Percentiles rank a stretch among this genome's conserved stretches.
These are phyloP conservation scores for Pseudachorutes palmiensis DNA, from an alignment of 1,140 invertebrate species.

Conservation along the genomic window DNA sequence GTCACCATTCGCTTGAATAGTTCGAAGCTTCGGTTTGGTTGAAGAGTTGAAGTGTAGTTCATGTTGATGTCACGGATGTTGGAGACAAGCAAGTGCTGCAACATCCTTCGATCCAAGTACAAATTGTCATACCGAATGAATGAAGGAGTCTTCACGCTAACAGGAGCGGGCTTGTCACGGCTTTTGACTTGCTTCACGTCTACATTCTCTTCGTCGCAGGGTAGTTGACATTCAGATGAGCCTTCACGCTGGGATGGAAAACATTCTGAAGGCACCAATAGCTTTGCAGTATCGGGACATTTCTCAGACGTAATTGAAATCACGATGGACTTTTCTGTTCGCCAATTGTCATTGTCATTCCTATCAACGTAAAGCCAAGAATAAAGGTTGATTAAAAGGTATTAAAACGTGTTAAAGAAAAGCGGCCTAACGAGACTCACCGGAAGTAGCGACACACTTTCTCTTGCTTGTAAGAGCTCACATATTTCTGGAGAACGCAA, in stretches of 20 bases:
- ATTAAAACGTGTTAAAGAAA: not conserved
- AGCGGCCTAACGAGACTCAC: no score
- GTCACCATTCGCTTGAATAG: not conserved
- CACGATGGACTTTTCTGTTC: not conserved
- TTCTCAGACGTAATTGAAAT: not conserved
- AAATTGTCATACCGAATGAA: not conserved
- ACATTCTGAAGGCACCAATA: not conserved
- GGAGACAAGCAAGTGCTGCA: not conserved
- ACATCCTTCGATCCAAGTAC: not conserved
- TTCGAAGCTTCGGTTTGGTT: not conserved
- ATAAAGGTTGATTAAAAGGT: not conserved
- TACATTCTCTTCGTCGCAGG: not conserved
- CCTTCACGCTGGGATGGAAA: not conserved
- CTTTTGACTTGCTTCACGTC: no score
- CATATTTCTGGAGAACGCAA: not conserved
- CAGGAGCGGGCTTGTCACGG: not conserved
- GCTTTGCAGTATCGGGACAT: not conserved
- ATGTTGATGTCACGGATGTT: not conserved
- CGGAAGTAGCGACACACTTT: slow-evolving; percentile 3
- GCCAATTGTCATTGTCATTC: slow-evolving; percentile 5
- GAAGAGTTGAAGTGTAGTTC: not conserved
- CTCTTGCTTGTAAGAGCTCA: not conserved
- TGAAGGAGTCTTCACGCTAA: not conserved
- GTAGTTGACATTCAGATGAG: not conserved
- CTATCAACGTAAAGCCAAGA: not conserved